These are phyloP conservation scores for Elaeidobius kamerunicus DNA, from an alignment of 2,888 invertebrate genomes.

Conservation along the genomic window DNA sequence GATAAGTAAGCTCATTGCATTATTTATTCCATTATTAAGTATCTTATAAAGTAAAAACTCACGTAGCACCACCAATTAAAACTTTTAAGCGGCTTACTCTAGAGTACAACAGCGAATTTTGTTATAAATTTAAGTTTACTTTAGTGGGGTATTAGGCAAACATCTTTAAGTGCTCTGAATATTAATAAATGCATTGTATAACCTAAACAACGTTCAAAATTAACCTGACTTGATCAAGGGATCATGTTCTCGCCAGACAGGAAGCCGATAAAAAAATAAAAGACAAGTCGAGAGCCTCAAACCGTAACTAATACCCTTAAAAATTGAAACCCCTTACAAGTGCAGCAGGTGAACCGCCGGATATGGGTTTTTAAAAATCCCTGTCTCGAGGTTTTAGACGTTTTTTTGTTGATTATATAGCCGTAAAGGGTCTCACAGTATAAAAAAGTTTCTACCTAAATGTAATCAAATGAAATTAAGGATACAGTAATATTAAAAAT, in stretches of 20 bases:
- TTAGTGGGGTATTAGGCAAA: too few species aligned
- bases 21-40: too few species aligned
- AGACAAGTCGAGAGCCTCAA: constrained; percentile 20
- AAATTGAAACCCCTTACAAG: constrained; percentile 28
- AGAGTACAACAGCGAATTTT: too few species aligned
- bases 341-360: constrained; percentile 32
- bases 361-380: constrained; percentile 22
- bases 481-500: too few species aligned
- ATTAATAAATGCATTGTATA: neutral
- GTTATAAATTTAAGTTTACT: too few species aligned
- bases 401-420: constrained; percentile 3
- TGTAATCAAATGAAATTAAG: too few species aligned
- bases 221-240: too few species aligned
- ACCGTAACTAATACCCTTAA: constrained; percentile 27
- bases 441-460: neutral
- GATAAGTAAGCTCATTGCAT: too few species aligned
- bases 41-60: too few species aligned
- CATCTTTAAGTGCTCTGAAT: neutral
- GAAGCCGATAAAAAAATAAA: constrained; percentile 14
- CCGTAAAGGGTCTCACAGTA: neutral
- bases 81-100: too few species aligned
- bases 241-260: constrained; percentile 8
- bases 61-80: too few species aligned
- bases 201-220: too few species aligned
- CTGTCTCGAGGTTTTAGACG: constrained; percentile 19